Conservation (phyloP, 2,888 invertebrate species). For the Matsumyia berberina region DNA sequence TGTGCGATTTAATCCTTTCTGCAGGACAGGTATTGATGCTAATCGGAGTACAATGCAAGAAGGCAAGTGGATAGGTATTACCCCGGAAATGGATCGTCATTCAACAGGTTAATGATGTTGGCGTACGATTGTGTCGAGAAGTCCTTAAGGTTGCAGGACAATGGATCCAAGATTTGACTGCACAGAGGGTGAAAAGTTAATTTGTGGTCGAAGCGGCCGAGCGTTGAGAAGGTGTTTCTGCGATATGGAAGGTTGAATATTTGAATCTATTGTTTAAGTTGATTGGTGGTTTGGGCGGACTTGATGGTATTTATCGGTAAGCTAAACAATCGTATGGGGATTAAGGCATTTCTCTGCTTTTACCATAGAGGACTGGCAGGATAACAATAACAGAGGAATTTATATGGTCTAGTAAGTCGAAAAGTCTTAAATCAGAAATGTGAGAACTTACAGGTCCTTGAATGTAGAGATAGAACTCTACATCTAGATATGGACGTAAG, state of each 20-base stretch:
- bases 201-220: constrained; percentile 12
- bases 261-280: neutral
- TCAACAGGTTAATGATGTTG: constrained; percentile 25
- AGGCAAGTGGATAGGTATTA: neutral
- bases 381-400: no score
- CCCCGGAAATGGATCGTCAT: neutral
- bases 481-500: no score
- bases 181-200: constrained; percentile 38
- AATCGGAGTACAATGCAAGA: constrained; percentile 43
- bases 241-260: neutral
- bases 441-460: no score
- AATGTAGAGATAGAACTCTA: no score
- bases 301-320: no score
- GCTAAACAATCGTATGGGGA: no score
- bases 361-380: no score
- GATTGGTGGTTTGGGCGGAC: neutral
- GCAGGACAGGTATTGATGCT: constrained; percentile 30
- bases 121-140: constrained; percentile 7
- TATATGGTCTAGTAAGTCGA: no score
- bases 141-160: constrained; percentile 14
- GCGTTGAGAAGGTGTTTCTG: neutral
- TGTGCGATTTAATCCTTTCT: constrained; percentile 60
- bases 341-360: no score
- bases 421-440: no score
- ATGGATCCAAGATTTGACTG: constrained; percentile 16